These are phyloP conservation scores for Chelonoidis abingdonii DNA, from an alignment of 2,113 vertebrate genomes.

Conservation along the genomic window DNA sequence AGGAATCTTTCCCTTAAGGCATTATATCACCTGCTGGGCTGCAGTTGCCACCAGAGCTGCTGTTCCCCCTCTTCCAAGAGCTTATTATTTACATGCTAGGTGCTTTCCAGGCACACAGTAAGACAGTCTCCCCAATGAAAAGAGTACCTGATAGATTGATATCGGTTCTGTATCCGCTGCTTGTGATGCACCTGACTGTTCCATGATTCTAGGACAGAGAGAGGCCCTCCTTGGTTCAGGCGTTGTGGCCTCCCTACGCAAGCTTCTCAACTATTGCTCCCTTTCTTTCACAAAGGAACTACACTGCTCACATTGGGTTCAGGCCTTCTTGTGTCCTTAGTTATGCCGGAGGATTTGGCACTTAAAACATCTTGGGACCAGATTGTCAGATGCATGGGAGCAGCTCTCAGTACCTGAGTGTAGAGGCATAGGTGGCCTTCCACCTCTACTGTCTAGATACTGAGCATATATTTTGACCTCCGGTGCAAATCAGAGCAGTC, in stretches of 20 bases:
- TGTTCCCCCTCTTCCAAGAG: background rate
- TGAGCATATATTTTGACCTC: rapidly evolving
- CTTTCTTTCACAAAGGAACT: background rate
- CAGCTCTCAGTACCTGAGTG: background rate
- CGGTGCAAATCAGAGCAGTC: rapidly evolving
- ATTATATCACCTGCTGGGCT: background rate
- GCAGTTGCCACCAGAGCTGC: background rate
- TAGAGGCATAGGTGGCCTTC: background rate
- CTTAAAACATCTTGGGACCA: background rate
- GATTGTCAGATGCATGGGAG: background rate
- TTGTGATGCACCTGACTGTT: background rate
- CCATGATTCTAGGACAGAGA: background rate
- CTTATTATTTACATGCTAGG: background rate
- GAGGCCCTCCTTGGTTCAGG: background rate
- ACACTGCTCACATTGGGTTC: background rate
- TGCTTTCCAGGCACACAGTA: background rate
- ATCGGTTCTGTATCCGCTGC: background rate
- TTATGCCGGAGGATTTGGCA: background rate
- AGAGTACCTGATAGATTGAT: background rate
- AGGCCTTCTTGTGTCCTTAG: background rate
- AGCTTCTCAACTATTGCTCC: background rate
- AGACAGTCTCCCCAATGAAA: background rate
- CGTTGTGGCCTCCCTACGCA: background rate
- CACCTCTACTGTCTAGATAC: background rate
- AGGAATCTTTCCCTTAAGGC: background rate